A percentile compares a stretch with the other conserved stretches of the same genome.
Evolutionary conservation across 2,888 invertebrate genomes (phyloP).

Genomic region (Tanytarsus gracilentus): DNA sequence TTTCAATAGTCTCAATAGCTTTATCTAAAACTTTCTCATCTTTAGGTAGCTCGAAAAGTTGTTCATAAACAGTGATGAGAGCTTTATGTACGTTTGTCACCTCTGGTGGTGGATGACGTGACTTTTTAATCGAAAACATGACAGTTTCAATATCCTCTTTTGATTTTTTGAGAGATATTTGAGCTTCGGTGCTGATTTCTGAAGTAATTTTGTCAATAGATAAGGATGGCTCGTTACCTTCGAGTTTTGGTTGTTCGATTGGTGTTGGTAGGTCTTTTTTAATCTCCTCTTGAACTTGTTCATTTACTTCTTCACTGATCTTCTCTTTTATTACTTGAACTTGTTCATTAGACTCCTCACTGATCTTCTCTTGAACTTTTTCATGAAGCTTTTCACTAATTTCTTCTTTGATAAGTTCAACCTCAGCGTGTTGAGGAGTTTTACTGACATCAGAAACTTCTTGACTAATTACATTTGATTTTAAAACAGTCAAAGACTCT

Average conservation of each 20-base stretch:
- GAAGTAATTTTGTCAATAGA: constrained; percentile 31
- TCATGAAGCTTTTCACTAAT: constrained; percentile 20
- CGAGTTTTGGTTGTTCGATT: constrained; percentile 30
- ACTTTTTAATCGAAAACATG: neutral
- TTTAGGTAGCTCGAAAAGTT: constrained; percentile 20
- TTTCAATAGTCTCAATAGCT: constrained; percentile 26
- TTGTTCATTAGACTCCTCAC: no score
- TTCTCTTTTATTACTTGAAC: no score
- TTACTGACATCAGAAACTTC: constrained; percentile 32
- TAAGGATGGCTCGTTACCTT: constrained; percentile 30
- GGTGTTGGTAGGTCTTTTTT: constrained; percentile 19
- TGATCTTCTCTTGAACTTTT: no score
- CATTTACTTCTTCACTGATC: constrained; percentile 19
- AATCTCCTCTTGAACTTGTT: constrained; percentile 18
- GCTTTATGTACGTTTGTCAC: constrained; percentile 20
- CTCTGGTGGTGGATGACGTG: constrained; percentile 3
- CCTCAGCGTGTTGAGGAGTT: constrained; percentile 31
- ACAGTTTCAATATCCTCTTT: constrained; percentile 3
- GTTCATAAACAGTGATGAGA: constrained; percentile 27
- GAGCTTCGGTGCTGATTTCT: neutral
- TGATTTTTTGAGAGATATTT: neutral
- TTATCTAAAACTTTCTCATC: constrained; percentile 27
- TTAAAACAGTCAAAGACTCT: constrained; percentile 26
- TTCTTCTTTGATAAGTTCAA: neutral
- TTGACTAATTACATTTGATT: constrained; percentile 17